phyloP scores from a whole-genome alignment of 2,113 vertebrate species.

The Gnathonemus longibarbis region DNA sequence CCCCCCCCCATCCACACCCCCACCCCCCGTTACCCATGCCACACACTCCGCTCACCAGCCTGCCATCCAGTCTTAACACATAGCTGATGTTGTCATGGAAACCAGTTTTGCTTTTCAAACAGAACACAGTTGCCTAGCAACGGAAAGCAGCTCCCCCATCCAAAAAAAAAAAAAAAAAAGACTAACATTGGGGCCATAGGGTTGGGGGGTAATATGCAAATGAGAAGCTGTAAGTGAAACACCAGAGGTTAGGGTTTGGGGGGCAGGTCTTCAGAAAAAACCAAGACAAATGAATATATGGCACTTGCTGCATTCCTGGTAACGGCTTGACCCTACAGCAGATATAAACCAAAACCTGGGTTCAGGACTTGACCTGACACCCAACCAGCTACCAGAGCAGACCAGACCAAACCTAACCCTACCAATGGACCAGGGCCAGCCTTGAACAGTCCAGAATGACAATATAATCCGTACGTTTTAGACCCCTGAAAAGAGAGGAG shows the following conservation, averaged over 20 bases:
- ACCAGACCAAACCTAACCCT: neutral
- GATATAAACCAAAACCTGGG: neutral
- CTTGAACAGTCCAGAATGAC: neutral
- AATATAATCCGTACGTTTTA: neutral
- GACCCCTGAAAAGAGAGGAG: neutral
- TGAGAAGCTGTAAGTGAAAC: neutral
- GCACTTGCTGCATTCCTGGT: neutral
- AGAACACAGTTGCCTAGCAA: conserved; percentile 12
- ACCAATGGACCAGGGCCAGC: neutral
- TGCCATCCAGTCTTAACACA: conserved; percentile 5
- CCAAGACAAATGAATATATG: neutral
- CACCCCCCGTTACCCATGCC: neutral
- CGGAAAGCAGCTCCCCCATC: neutral
- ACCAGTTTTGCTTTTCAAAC: conserved; percentile 17
- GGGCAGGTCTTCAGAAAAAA: neutral
- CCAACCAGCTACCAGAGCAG: neutral
- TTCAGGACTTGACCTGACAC: neutral
- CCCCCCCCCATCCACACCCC: neutral
- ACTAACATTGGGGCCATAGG: neutral
- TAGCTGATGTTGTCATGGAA: conserved; percentile 12
- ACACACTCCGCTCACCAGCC: neutral
- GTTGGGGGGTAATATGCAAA: neutral
- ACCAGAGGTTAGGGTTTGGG: neutral
- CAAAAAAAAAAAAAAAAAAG: neutral
- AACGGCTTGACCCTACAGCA: neutral